Evolutionary conservation across 2,888 invertebrate genomes (phyloP).

Genomic region (Sesamia inferens): DNA sequence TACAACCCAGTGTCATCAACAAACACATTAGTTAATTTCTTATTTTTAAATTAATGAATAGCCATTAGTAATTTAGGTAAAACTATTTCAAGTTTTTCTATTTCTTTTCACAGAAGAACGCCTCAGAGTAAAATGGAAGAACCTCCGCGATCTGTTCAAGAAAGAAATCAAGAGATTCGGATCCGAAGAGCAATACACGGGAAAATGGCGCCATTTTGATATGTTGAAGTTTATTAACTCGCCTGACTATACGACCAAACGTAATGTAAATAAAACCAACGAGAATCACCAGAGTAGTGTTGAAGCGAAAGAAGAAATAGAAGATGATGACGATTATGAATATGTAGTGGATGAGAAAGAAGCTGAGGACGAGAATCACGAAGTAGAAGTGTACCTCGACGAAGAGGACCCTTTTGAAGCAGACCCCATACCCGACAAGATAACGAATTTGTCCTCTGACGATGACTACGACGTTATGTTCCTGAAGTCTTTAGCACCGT

Average conservation of each 20-base stretch:
- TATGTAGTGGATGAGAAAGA: conserved; percentile 39
- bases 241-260: conserved; percentile 1
- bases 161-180: conserved; percentile 67
- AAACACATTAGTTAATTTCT: too few species aligned
- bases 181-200: conserved; percentile 63
- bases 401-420: conserved; percentile 42
- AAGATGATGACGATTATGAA: conserved; percentile 38
- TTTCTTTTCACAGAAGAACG: conserved; percentile 68
- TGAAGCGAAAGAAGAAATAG: conserved; percentile 36
- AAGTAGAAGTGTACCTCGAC: conserved; percentile 47
- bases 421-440: conserved; percentile 64
- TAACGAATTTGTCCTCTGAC: conserved; percentile 45
- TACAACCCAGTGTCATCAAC: neutral
- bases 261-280: neutral
- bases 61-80: neutral
- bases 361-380: conserved; percentile 23
- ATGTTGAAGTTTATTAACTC: conserved; percentile 66
- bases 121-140: conserved; percentile 76
- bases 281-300: conserved; percentile 36
- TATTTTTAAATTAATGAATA: neutral
- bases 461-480: conserved; percentile 78
- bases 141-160: conserved; percentile 73
- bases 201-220: conserved; percentile 74
- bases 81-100: conserved; percentile 1
- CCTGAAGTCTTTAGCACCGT: conserved; percentile 76